Evolutionary conservation across 2,797 vertebrate genomes (phyloP), one percentile per base, ranked within the genome.

Genomic region (Petrocephalus schoutedeni): DNA sequence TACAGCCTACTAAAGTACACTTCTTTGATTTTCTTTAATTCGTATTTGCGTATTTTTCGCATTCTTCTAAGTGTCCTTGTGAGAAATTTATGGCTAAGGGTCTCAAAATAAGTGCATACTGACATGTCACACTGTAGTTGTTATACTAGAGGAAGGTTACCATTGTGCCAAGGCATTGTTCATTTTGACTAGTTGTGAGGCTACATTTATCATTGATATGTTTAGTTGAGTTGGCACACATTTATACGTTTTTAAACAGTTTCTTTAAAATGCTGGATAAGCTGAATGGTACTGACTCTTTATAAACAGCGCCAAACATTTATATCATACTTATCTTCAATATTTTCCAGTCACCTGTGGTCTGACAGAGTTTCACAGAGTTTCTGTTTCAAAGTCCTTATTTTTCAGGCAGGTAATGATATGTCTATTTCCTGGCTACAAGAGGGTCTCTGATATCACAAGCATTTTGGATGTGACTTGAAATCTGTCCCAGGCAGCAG

Each of bases 291-390:
- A 53, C 12, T 85, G 14, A 71, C 32, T 19, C 14, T 54, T 32
- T 12, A 54, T 57, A 85, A 32, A 85, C 53, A 57, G 1, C 58
- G 1, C 83, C 21, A 85, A 56, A 85, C 23, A 56, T 54, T 85
- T 56, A 36, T 32, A 56, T 57, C 23, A 16, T 56, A 16, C 83
- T 23, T 85, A 71, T 71, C 28, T 71, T 71, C 28, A 71, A 16
- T 71, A 71, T 51, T 51, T 82, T 82, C 77, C 77, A 82, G 77
- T n/a, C 77, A 51, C 41, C n/a, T 45, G 77, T 82, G 28, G n/a
- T 82, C 41, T 82, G 32, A 36, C 19, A 45, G 41, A 51, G 9
- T 49, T 4, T 9, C 8, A 49, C 14, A 80, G 19, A 21, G 74
- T 82, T 51, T 82, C 36, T 56, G 19, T 51, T 83, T 21, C 21